Evolutionary conservation across 2,113 vertebrate genomes (phyloP), one percentile per base, ranked within the genome.

Genomic region (Grammomys surdaster): DNA sequence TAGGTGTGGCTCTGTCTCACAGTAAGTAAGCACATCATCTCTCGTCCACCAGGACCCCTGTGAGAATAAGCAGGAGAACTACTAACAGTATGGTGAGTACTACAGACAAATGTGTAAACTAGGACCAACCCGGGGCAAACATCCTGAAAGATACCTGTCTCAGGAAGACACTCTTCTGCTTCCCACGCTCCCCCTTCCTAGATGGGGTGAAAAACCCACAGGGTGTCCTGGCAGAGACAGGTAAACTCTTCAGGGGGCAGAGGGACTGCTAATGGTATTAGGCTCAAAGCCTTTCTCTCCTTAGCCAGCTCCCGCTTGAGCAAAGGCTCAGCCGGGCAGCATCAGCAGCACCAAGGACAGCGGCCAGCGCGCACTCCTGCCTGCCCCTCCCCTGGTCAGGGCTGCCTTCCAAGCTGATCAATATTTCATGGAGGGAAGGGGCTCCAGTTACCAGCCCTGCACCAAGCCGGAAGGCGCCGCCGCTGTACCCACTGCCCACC

Each of bases 261-360:
- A 75, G 76, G 36, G 51, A 6, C 51, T 17, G 20, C 51, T 19
- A 46, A 78, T 22, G 51, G 9, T 43, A 67, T 7, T 31, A 43
- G 26, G 31, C 69, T 78, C 56, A 69, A 46, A 69, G 63, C 73
- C 1, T 73, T 33, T 69, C n/a, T 19, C 24, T 17, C 33, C 60
- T 60, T 17, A 76, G 33, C 89, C 31, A 5, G 17, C 56, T 31
- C 46, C 67, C 26, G 2, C 11, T 67, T 46, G 58, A 92, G 88
- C 43, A n/a, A 20, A 1, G 0, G 28, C 88, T 88, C 51, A 8
- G 3, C 48, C 0, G 28, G 76, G 16, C 43, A 88, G 46, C 48
- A 16, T 2, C 65, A 0, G 88, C 92, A 98, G 97, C 95, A 98
- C 97, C 97, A 97, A 75, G 97, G 97, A 97, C 97, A 98, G 97